Evolutionary conservation across 1,140 invertebrate species (phyloP).

Genomic region (Drosophila sechellia): DNA sequence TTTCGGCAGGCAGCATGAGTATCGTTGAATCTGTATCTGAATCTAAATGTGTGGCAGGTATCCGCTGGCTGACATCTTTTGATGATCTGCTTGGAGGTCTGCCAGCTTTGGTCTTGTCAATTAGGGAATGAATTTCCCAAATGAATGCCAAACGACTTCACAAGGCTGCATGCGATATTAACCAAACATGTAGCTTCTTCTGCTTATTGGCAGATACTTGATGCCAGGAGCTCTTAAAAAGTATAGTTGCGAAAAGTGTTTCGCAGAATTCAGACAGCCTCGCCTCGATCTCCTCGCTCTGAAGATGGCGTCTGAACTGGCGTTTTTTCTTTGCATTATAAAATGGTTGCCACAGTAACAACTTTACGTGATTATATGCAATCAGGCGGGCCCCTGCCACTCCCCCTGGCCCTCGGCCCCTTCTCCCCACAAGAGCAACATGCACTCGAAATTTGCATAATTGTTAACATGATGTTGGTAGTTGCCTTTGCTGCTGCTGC

Average conservation of each 20-base stretch:
- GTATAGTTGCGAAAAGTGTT: constrained; percentile 41
- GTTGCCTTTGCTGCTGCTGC: constrained; percentile 42
- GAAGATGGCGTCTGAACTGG: constrained; percentile 69
- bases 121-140: constrained; percentile 53
- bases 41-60: constrained; percentile 47
- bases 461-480: constrained; percentile 79
- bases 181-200: constrained; percentile 20
- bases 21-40: constrained; percentile 20
- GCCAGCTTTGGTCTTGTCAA: constrained; percentile 81
- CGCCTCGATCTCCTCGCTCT: constrained; percentile 39
- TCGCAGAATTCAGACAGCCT: constrained; percentile 68
- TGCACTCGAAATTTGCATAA: constrained; percentile 79
- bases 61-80: constrained; percentile 60
- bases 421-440: constrained; percentile 53
- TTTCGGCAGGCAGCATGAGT: constrained; percentile 51
- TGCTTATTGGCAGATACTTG: constrained; percentile 1
- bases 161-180: constrained; percentile 72
- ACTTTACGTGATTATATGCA: constrained; percentile 76
- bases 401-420: neutral
- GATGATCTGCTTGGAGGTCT: constrained; percentile 75
- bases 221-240: constrained; percentile 16
- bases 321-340: constrained; percentile 62
- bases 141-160: constrained; percentile 57
- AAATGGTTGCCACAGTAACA: constrained; percentile 56
- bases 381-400: constrained; percentile 50